Evolutionary conservation across 2,113 vertebrate species (phyloP).

Genomic region (Cynoglossus semilaevis): DNA sequence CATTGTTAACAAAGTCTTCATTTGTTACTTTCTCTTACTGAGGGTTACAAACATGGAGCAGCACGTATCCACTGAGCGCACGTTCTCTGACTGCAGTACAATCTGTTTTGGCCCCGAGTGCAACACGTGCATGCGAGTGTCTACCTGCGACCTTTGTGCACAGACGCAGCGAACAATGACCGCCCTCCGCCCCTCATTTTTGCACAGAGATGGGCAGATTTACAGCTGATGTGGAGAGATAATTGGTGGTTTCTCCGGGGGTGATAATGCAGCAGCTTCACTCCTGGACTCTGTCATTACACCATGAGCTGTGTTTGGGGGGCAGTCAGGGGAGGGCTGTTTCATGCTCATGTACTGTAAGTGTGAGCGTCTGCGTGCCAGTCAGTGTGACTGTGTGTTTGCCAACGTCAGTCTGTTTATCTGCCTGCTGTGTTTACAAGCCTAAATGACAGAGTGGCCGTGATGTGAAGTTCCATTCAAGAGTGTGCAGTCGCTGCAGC

Average conservation of each 20-base stretch:
- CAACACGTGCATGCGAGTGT: constrained; percentile 49
- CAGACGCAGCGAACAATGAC: neutral
- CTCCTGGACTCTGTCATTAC: constrained; percentile 54
- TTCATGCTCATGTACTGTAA: constrained; percentile 8
- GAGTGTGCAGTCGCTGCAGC: constrained; percentile 27
- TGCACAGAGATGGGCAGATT: constrained; percentile 51
- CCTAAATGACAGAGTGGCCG: constrained; percentile 46
- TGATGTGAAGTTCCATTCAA: constrained; percentile 42
- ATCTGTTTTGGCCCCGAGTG: constrained; percentile 42
- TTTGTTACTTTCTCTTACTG: no score
- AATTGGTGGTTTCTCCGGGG: constrained; percentile 51
- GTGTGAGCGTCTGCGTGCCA: constrained; percentile 16
- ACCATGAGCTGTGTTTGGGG: constrained; percentile 17
- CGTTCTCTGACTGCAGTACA: constrained; percentile 54
- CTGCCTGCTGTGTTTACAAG: constrained; percentile 12
- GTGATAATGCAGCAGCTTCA: constrained; percentile 53
- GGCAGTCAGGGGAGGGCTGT: constrained; percentile 5
- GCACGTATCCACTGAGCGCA: no score
- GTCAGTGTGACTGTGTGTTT: neutral
- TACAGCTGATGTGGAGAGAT: constrained; percentile 50
- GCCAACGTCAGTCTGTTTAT: constrained; percentile 7
- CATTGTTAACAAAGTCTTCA: no score
- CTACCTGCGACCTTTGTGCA: constrained; percentile 6
- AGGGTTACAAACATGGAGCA: no score
- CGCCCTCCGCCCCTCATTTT: no score